Base-by-base conservation (phyloP, 2,888 invertebrate species). In the Monoplex corrugatus region DNA sequence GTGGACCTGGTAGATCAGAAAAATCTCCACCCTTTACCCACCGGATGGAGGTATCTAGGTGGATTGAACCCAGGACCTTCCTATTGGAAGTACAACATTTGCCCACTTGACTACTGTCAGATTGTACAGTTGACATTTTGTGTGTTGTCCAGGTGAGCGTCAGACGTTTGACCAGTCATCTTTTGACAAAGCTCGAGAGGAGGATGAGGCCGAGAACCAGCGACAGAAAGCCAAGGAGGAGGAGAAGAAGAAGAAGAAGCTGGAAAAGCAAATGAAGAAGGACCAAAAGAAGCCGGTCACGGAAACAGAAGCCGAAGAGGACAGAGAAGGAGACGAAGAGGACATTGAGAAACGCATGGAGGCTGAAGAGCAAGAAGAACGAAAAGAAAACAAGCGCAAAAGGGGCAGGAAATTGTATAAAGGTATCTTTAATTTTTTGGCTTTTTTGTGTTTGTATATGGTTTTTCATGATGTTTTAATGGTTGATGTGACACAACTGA, bases 141-240 rank as follows among this genome's bases (percentile, higher is more conserved):
- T n/a, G 1, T 80, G 80, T 43, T 68, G 13, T 90, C 38, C 89
- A 94, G 94, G 88, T 16, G 92, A 93, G 40, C 89, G 92, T 13
- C 91, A 92, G 40, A 90, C 90, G 40, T 94, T 94, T 91, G 93
- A 94, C 89, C 85, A 91, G 87, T 35, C 90, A 28, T 88, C 91
- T 38, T 92, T 93, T 89, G 91, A 92, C 32, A 84, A 72, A 75
- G 86, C 89, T 10, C 5, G 45, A 45, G 87, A n/a, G 40, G 88
- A 88, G 35, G 91, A 89, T 45, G 86, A 88, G 8, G 88, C 78
- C n/a, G 89, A 89, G 45, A n/a, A 75, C 1, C 50, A 63, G 2
- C 50, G 80, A 19, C 5, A 28, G 50, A 50, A 82, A n/a, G 82
- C 40, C 50, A 40, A 28, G 57, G 87, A 87, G 83, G 84, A 87